Evolutionary conservation across 2,113 vertebrate genomes (phyloP).

Genomic region (Corythoichthys intestinalis): DNA sequence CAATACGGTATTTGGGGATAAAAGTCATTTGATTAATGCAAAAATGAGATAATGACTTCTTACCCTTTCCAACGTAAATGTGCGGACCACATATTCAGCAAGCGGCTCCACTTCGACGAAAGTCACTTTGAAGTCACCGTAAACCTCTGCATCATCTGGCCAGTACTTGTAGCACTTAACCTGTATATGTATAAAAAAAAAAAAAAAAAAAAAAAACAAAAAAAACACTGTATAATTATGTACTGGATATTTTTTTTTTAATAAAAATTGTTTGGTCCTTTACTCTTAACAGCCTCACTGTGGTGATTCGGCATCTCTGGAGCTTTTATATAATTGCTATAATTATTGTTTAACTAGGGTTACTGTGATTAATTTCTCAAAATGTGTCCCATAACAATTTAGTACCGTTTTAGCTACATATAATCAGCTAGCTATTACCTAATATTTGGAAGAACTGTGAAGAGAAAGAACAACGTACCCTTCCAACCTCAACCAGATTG

Average conservation of each 20-base stretch:
- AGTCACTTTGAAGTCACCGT: conserved; percentile 96
- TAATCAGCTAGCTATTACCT: neutral
- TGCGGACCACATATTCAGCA: conserved; percentile 95
- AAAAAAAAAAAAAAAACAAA: neutral
- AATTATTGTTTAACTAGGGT: too few species aligned
- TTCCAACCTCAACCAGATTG: conserved; percentile 97
- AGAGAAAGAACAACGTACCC: conserved; percentile 76
- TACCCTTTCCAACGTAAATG: conserved; percentile 96
- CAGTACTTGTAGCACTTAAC: conserved; percentile 99
- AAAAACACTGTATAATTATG: neutral
- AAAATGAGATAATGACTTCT: conserved; percentile 38
- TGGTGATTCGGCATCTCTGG: too few species aligned
- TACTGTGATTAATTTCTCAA: neutral
- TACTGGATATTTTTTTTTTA: neutral
- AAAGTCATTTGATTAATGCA: too few species aligned
- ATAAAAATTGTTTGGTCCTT: too few species aligned
- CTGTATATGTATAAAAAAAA: conserved; percentile 56
- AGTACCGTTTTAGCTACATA: neutral
- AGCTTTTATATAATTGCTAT: too few species aligned
- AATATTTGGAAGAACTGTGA: neutral
- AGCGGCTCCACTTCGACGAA: conserved; percentile 95
- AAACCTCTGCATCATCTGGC: conserved; percentile 96
- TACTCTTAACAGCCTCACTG: too few species aligned
- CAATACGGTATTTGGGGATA: too few species aligned
- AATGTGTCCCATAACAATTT: neutral